Base-by-base conservation (phyloP, 2,888 invertebrate species). In the Agonopterix heracliana region DNA sequence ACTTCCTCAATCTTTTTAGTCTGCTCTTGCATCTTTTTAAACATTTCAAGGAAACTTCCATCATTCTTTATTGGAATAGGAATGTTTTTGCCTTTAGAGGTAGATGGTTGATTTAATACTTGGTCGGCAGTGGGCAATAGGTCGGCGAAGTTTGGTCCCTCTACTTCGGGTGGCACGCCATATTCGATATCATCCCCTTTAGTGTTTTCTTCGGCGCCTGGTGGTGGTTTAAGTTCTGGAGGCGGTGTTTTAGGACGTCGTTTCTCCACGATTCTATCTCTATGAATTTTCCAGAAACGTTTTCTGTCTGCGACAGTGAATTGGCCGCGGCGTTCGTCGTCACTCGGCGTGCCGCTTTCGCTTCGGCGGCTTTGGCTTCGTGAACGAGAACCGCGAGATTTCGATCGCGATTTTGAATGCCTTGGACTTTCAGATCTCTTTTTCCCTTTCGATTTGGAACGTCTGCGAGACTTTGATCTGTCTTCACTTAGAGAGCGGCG, bases 31-130 rank as follows among this genome's bases (percentile, higher is more conserved):
- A 96, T 93, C 74, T 94, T 95, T 78, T 96, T 96, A 66, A 97
- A 97, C 91, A 96, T 94, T 76, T 96, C 96, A 67, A 97, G 87
- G 71, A 97, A 97, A 55, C 95, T 95, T 2, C 97, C 97, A 72
- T 97, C 97, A 75, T 97, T 97, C 70, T 94, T 95, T 66, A 95
- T 95, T 0, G 92, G 92, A 66, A 95, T 92, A 43, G 89, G 82
- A 36, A 90, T 82, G 26, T 88, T 71, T 10, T 90, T 91, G 2
- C 88, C 78, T 49, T 87, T 90, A 48, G 91, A 83, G 3, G 76
- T 63, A 1, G 81, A 77, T n/a, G 71, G 57, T 40, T 66, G 64
- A 2, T 65, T 68, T 51, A 70, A 51, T 0, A 78, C 68, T 56
- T 82, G 82, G 13, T 75, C 74, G 3, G 71, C 58, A 1, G 73